Evolutionary conservation across 2,797 vertebrate genomes (phyloP).

Genomic region (Tympanoctomys barrerae): DNA sequence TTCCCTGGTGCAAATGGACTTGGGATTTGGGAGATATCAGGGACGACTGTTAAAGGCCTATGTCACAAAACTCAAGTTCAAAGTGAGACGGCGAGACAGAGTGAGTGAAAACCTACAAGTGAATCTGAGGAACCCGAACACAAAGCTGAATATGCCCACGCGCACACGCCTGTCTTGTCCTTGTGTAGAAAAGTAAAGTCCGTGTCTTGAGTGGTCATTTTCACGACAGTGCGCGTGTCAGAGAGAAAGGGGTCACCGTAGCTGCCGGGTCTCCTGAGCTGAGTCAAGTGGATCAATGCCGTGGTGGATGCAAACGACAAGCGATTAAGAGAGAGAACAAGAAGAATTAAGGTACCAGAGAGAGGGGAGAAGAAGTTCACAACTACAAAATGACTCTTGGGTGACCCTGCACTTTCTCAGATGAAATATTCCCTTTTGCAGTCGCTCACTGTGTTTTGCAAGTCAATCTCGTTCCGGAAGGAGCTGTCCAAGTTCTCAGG

Average conservation of each 20-base stretch:
- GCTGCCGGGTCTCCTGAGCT: slow-evolving; percentile 82
- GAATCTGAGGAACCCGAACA: slow-evolving; percentile 74
- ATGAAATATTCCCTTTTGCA: slow-evolving; percentile 98
- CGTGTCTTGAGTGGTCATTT: slow-evolving; percentile 72
- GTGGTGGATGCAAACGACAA: not conserved
- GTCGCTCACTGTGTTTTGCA: slow-evolving; percentile 94
- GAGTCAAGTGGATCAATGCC: slow-evolving; percentile 14
- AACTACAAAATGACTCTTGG: slow-evolving; percentile 66
- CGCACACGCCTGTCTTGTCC: slow-evolving; percentile 67
- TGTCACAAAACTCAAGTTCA: slow-evolving; percentile 77
- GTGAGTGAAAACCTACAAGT: slow-evolving; percentile 51
- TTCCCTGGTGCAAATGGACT: not conserved
- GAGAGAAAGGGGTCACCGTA: slow-evolving; percentile 78
- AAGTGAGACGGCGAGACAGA: slow-evolving; percentile 69
- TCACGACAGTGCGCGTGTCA: slow-evolving; percentile 67
- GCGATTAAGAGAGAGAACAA: slow-evolving; percentile 45
- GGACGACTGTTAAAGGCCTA: slow-evolving; percentile 54
- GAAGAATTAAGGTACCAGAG: slow-evolving; percentile 49
- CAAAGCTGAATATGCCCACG: slow-evolving; percentile 59
- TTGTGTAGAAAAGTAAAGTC: slow-evolving; percentile 66
- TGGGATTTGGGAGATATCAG: not conserved
- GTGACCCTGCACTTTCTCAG: slow-evolving; percentile 87
- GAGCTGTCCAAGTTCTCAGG: slow-evolving; percentile 91
- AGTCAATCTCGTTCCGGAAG: slow-evolving; percentile 92
- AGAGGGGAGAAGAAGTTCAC: not conserved